Evolutionary conservation across 2,797 vertebrate genomes (phyloP), one percentile per base, ranked within the genome.

Genomic region (Takifugu ocellatus): DNA sequence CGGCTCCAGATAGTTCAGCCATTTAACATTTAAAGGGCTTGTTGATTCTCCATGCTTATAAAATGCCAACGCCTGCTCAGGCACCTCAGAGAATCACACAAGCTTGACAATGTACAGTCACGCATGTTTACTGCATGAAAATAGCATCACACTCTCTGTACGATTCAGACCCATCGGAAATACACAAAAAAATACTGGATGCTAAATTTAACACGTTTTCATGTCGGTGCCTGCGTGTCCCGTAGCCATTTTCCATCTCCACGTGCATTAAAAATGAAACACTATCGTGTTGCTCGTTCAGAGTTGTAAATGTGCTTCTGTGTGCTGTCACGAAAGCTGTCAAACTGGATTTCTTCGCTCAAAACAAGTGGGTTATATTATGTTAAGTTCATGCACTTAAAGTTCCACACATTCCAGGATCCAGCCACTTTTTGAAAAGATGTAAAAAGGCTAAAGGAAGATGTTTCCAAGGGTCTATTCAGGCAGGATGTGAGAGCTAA

Each of bases 311-410:
- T 83, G 70, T 77, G 85, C 67, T 82, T 71, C 73, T 70, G 79
- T 78, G 72, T 82, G 83, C 72, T 29, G 16, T 65, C 74, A 67
- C 73, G 69, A 57, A 86, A 85, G 84, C 81, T 63, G 84, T 87
- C 77, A 74, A 77, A 87, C 88, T 79, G 74, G 82, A 84, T 88
- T 81, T 75, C 72, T 73, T 61, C 61, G 25, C 84, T 71, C 48
- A 51, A 8, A 33, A 45, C 39, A 17, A 26, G 52, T 8, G 16
- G 56, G 48, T n/a, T 26, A 52, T 45, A 66, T 68, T 45, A 45
- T 51, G 66, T 69, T 29, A 63, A 68, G 71, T 64, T 81, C 31
- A 61, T 51, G 21, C 29, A 47, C 72, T 54, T 68, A 56, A 75
- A 64, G 59, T 68, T 54, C n/a, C n/a, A 16, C 61, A 59, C 36